These are phyloP conservation scores for Ciona savignyi DNA, from an alignment of 23 tunicate genomes.

Conservation along the genomic window DNA sequence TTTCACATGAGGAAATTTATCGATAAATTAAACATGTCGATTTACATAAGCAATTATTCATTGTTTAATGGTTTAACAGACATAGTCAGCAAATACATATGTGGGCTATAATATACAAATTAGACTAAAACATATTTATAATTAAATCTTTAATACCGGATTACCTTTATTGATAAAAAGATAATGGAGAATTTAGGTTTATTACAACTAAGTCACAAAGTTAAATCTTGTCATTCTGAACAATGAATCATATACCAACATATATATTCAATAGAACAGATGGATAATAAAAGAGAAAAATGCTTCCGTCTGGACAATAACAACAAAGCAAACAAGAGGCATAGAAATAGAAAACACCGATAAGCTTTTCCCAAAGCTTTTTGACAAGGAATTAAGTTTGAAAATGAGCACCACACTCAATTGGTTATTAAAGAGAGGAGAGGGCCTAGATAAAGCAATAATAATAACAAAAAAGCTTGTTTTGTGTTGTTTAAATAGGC, in stretches of 20 bases:
- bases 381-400: neutral
- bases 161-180: no score
- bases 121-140: no score
- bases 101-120: no score
- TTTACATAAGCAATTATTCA: no score
- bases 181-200: no score
- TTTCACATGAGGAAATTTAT: no score
- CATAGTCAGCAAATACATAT: no score
- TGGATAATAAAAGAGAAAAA: neutral
- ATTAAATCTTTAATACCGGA: no score
- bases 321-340: neutral
- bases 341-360: neutral
- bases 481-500: constrained; percentile 10
- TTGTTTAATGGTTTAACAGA: no score
- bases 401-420: neutral
- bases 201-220: no score
- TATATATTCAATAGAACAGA: neutral
- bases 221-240: neutral
- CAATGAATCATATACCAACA: neutral
- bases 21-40: no score
- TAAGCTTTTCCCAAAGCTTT: neutral
- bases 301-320: neutral
- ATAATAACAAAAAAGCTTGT: neutral
- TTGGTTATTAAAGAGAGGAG: neutral
- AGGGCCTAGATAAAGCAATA: constrained; percentile 3